Percentiles rank a stretch among this genome's conserved stretches.
These are phyloP conservation scores for Mycalesis mineus DNA, from an alignment of 2,888 invertebrate species.

Conservation along the genomic window DNA sequence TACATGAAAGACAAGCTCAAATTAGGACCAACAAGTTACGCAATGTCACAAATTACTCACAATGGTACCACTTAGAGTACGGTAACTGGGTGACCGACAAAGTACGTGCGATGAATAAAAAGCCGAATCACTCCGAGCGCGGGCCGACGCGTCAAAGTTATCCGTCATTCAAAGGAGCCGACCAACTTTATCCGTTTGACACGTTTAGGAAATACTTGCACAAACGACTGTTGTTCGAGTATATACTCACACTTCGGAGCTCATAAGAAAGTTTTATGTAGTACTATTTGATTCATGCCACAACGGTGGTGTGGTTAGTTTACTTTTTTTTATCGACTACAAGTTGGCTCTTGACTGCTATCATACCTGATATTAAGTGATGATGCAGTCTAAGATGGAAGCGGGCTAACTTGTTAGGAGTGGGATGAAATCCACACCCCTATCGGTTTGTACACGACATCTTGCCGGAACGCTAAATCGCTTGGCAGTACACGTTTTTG, in stretches of 20 bases:
- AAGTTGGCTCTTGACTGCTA: no score
- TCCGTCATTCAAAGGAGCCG: background rate
- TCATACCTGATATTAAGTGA: no score
- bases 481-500: no score
- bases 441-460: no score
- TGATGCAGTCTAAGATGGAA: no score
- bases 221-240: background rate
- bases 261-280: no score
- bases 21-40: background rate
- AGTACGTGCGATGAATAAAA: conserved; percentile 7
- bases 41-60: conserved; percentile 2
- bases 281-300: no score
- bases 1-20: background rate
- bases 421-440: no score
- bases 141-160: background rate
- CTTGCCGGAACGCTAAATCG: no score
- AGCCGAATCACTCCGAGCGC: background rate
- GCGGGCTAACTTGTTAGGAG: no score
- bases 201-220: background rate
- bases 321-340: no score
- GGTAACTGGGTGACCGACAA: conserved; percentile 19
- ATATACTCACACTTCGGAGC: background rate
- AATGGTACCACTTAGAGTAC: background rate
- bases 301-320: no score
- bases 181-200: conserved; percentile 2